These are phyloP conservation scores for Rhaphigaster nebulosa DNA, from an alignment of 2,888 invertebrate genomes.

Conservation along the genomic window DNA sequence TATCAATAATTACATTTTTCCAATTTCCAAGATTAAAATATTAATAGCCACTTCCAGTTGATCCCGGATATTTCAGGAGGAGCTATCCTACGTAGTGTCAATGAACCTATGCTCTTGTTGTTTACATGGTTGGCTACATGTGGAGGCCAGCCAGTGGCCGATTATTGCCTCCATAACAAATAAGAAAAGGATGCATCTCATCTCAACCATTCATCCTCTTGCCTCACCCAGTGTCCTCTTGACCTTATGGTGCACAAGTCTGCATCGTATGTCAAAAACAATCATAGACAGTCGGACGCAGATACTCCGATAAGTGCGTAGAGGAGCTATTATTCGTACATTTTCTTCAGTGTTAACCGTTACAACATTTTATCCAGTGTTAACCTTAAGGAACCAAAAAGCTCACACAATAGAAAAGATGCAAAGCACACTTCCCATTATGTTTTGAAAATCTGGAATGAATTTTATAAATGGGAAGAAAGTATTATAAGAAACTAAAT, in stretches of 20 bases:
- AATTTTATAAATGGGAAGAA: too few relatives aligned
- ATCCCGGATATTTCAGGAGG: background rate
- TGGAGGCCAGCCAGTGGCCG: background rate
- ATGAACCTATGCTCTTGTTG: background rate
- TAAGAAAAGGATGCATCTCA: background rate
- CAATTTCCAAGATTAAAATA: background rate
- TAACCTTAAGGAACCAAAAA: too few relatives aligned
- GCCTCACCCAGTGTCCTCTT: background rate
- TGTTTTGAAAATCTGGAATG: too few relatives aligned
- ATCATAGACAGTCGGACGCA: too few relatives aligned
- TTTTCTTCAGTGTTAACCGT: too few relatives aligned
- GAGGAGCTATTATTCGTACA: too few relatives aligned
- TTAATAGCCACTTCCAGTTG: background rate
- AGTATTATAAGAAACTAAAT: too few relatives aligned
- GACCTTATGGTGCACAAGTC: background rate
- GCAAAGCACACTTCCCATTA: too few relatives aligned
- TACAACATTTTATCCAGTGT: too few relatives aligned
- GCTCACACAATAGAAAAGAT: too few relatives aligned
- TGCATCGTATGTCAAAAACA: background rate
- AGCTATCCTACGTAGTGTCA: background rate
- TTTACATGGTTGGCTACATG: background rate
- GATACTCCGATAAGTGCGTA: too few relatives aligned
- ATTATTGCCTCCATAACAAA: background rate
- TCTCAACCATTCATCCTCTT: background rate
- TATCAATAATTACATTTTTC: background rate